phyloP scores from a whole-genome alignment of 2,888 invertebrate species.

The Xestia sexstrigata region DNA sequence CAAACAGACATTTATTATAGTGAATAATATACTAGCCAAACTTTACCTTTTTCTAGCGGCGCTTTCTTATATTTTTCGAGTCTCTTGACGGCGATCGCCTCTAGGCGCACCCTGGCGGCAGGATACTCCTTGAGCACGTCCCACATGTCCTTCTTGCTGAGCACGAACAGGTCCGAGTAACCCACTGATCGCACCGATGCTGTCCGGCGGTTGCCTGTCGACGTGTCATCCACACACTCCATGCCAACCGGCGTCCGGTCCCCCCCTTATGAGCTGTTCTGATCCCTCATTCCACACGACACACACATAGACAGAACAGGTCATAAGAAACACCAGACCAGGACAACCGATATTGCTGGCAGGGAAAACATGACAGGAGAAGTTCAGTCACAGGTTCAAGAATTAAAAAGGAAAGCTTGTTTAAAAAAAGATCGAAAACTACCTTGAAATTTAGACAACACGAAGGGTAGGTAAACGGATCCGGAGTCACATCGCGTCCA shows the following conservation, averaged over 20 bases:
- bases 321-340: slow-evolving; percentile 70
- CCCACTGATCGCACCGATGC: slow-evolving; percentile 99
- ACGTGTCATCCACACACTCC: slow-evolving; percentile 91
- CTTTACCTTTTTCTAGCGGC: slow-evolving; percentile 97
- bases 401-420: slow-evolving; percentile 72
- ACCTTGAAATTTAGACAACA: slow-evolving; percentile 74
- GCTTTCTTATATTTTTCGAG: slow-evolving; percentile 99
- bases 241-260: slow-evolving; percentile 88
- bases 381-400: slow-evolving; percentile 67
- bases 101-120: slow-evolving; percentile 97
- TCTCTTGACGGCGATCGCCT: slow-evolving; percentile 99
- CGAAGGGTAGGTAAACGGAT: slow-evolving; percentile 73
- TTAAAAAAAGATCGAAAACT: slow-evolving; percentile 73
- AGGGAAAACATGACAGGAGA: slow-evolving; percentile 71
- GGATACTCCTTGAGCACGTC: slow-evolving; percentile 99
- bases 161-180: slow-evolving; percentile 99
- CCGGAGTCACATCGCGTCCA: slow-evolving; percentile 77
- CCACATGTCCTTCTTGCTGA: slow-evolving; percentile 99
- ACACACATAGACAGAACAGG: slow-evolving; percentile 72
- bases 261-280: slow-evolving; percentile 76
- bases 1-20: slow-evolving; percentile 26
- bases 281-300: slow-evolving; percentile 67
- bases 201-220: slow-evolving; percentile 98
- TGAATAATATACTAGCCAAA: slow-evolving; percentile 28
- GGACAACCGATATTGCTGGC: slow-evolving; percentile 80